A percentile compares a stretch with the other conserved stretches of the same genome.
phyloP scores from a whole-genome alignment of 1,140 invertebrate genomes.

The Ips nitidus region DNA sequence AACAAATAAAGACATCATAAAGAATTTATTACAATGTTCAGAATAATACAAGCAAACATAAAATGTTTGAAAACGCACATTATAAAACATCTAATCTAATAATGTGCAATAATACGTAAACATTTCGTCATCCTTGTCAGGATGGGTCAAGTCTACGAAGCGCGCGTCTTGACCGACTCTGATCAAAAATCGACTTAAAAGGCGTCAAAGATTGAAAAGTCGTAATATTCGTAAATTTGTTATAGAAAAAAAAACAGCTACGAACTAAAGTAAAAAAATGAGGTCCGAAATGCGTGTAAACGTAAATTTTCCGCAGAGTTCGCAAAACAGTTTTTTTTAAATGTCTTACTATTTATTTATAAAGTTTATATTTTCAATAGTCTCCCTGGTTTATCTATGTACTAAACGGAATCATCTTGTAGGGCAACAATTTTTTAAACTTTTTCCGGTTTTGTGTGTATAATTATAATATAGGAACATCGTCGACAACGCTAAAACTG shows the following conservation, averaged over 20 bases:
- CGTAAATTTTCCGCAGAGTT: conserved; percentile 4
- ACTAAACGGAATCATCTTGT: not conserved
- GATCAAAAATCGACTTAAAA: conserved; percentile 9
- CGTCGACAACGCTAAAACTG: conserved; percentile 3
- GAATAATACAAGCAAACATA: conserved; percentile 35
- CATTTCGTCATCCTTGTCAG: conserved; percentile 4
- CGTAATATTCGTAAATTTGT: not conserved
- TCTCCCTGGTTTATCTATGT: conserved; percentile 12
- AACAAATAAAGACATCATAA: conserved; percentile 23
- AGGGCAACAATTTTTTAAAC: conserved; percentile 5
- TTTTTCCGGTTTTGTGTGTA: not conserved
- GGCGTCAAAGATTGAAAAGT: not conserved
- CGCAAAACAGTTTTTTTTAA: conserved; percentile 17
- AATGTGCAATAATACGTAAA: conserved; percentile 25
- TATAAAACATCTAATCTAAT: conserved; percentile 27
- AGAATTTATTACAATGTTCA: conserved; percentile 30
- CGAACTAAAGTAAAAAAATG: conserved; percentile 23
- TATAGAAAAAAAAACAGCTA: conserved; percentile 19
- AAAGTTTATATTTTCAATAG: conserved; percentile 3
- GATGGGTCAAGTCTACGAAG: not conserved
- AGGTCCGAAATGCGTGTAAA: conserved; percentile 25
- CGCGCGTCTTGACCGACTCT: not conserved
- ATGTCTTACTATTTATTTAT: not conserved
- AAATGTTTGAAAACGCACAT: conserved; percentile 32
- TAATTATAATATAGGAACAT: conserved; percentile 13